Conservation (phyloP, 1,140 invertebrate species). For the Choristoneura fumiferana region DNA sequence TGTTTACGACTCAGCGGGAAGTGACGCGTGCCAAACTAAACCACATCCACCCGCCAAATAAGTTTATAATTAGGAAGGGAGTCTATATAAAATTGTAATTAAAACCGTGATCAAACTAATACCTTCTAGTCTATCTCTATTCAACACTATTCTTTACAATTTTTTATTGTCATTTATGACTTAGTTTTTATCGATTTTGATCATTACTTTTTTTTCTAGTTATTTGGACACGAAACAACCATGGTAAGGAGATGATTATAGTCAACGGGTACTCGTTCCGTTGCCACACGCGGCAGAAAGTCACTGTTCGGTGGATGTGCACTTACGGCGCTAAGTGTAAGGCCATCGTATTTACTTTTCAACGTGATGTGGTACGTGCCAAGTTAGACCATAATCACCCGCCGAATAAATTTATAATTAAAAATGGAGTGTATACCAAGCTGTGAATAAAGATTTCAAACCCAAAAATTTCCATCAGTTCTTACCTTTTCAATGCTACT, state of each 20-base stretch:
- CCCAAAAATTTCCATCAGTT: too few relatives aligned
- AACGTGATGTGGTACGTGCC: neutral
- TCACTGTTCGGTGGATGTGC: neutral
- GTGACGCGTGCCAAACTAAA: neutral
- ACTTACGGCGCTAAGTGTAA: neutral
- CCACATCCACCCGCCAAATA: conserved; percentile 23
- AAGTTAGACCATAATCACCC: neutral
- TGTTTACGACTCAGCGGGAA: neutral
- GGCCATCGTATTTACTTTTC: conserved; percentile 20
- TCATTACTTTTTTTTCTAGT: neutral
- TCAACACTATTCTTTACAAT: too few relatives aligned
- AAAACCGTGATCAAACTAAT: too few relatives aligned
- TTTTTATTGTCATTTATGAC: too few relatives aligned
- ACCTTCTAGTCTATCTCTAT: too few relatives aligned
- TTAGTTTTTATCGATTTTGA: too few relatives aligned
- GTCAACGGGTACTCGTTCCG: neutral
- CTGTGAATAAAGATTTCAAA: neutral
- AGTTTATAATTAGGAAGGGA: conserved; percentile 21
- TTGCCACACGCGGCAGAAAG: neutral
- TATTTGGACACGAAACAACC: neutral
- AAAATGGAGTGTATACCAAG: neutral
- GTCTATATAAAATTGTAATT: conserved; percentile 3
- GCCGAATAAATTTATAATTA: neutral
- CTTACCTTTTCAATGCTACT: too few relatives aligned
- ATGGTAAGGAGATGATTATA: conserved; percentile 22